Evolutionary conservation across 2,888 invertebrate species (phyloP).

Genomic region (Linnaemya vulpina): DNA sequence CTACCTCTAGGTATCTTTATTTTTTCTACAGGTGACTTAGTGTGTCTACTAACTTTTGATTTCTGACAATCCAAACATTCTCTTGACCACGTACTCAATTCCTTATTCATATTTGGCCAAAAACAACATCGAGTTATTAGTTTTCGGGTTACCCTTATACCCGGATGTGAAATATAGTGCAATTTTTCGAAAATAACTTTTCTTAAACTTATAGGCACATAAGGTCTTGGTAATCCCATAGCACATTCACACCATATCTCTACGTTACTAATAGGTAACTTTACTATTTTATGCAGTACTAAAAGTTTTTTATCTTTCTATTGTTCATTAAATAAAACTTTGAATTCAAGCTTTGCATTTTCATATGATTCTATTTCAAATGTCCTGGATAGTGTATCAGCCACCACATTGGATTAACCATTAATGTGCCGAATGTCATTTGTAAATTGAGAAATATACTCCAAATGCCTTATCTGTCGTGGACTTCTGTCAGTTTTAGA

Average conservation of each 20-base stretch:
- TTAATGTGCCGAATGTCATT: conserved; percentile 3
- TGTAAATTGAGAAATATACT: conserved; percentile 18
- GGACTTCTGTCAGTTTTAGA: conserved; percentile 17
- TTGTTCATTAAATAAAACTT: neutral
- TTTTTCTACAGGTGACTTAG: neutral
- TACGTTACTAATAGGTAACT: neutral
- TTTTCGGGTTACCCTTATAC: neutral
- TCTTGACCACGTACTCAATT: neutral
- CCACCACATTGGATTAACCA: neutral
- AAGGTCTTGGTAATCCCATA: neutral
- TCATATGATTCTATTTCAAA: neutral
- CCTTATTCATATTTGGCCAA: neutral
- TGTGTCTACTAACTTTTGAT: no score
- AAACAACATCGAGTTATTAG: neutral
- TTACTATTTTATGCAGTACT: neutral
- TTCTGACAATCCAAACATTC: no score
- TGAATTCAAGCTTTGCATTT: neutral
- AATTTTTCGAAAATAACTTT: neutral
- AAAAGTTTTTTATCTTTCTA: neutral
- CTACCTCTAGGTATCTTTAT: neutral
- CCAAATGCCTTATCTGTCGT: neutral
- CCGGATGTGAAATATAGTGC: neutral
- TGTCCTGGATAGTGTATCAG: neutral
- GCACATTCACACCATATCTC: neutral
- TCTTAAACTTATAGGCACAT: neutral